Conservation (phyloP, 2,888 invertebrate species). For the Ormyrus pomaceus region DNA sequence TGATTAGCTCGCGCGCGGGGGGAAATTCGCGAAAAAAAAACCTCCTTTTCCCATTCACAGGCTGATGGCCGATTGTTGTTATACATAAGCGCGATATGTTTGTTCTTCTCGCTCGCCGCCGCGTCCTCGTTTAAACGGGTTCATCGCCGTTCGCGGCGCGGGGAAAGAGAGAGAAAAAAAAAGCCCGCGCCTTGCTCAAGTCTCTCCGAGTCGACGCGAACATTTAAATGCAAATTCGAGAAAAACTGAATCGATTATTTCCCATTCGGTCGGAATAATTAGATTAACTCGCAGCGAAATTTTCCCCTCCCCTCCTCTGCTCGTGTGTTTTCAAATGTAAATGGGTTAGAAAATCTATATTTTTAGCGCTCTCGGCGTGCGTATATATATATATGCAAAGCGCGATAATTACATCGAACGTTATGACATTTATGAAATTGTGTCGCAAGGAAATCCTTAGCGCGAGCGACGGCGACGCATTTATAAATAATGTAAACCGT, state of each 20-base stretch:
- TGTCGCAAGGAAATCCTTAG: not conserved
- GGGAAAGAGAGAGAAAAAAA: not conserved
- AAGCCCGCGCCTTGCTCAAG: conserved; percentile 2
- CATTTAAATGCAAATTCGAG: conserved; percentile 40
- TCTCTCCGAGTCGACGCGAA: not conserved
- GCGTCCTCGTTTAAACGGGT: not conserved
- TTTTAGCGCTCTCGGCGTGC: not conserved
- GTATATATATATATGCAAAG: not conserved
- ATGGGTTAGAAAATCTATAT: conserved; percentile 19
- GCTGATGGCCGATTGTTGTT: not conserved
- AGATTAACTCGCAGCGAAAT: conserved; percentile 13
- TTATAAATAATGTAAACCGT: no score
- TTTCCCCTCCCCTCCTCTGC: not conserved
- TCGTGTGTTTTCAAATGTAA: conserved; percentile 26
- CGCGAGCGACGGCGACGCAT: no score
- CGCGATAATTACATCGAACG: conserved; percentile 18
- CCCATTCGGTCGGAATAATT: conserved; percentile 25
- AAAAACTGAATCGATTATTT: conserved; percentile 35
- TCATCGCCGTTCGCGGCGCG: not conserved
- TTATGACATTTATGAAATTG: conserved; percentile 17
- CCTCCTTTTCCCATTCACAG: not conserved
- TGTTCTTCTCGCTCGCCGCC: no score
- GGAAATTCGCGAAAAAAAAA: conserved; percentile 20
- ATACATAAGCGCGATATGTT: no score
- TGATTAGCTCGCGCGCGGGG: conserved; percentile 33